Evolutionary conservation across 1,140 invertebrate species (phyloP).

Genomic region (Aphidius ervi): DNA sequence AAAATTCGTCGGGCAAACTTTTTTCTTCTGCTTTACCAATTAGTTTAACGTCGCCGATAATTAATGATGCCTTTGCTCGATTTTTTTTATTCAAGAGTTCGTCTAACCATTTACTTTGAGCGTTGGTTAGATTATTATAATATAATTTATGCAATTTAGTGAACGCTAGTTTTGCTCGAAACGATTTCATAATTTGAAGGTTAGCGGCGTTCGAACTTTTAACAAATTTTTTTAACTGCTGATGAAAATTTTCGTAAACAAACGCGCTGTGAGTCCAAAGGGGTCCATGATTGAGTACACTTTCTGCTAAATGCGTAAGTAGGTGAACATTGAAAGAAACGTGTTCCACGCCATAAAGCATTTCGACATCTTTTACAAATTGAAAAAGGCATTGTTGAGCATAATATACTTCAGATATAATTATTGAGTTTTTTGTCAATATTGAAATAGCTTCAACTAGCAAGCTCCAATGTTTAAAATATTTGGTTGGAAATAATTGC

Average conservation of each 20-base stretch:
- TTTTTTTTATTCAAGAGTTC: too few species aligned
- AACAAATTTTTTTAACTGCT: conserved; percentile 15
- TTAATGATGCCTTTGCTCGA: too few species aligned
- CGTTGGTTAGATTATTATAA: not conserved
- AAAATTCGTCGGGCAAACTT: too few species aligned
- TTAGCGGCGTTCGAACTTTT: conserved; percentile 15
- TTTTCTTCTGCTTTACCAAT: too few species aligned
- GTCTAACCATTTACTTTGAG: not conserved
- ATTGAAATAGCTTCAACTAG: conserved; percentile 26
- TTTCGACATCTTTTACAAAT: conserved; percentile 27
- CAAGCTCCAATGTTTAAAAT: conserved; percentile 21
- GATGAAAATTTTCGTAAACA: conserved; percentile 21
- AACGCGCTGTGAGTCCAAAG: conserved; percentile 25
- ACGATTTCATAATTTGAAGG: conserved; percentile 17
- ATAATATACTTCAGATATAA: conserved; percentile 20
- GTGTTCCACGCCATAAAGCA: conserved; percentile 23
- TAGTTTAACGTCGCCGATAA: too few species aligned
- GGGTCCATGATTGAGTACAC: conserved; percentile 25
- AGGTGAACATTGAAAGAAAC: conserved; percentile 30
- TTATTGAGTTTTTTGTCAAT: conserved; percentile 21
- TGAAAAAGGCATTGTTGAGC: conserved; percentile 20
- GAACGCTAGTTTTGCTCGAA: conserved; percentile 1
- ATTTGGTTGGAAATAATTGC: conserved; percentile 6
- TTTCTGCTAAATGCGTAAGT: conserved; percentile 21
- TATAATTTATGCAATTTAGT: conserved; percentile 1